Evolutionary conservation across 2,797 vertebrate species (phyloP).

Genomic region (Lepus townsendii): DNA sequence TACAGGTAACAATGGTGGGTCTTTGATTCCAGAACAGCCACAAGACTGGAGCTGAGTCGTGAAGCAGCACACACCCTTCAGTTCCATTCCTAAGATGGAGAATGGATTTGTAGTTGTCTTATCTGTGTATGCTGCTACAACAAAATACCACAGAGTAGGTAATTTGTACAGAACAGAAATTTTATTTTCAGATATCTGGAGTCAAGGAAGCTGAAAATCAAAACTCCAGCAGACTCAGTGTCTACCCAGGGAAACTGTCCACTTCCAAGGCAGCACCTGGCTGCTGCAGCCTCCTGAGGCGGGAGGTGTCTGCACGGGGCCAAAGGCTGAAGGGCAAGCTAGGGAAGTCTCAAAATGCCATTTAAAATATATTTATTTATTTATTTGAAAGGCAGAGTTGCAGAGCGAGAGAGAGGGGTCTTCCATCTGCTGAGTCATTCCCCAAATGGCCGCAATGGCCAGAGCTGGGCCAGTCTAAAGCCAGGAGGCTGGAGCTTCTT

Average conservation of each 20-base stretch:
- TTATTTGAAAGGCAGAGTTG: too few species aligned
- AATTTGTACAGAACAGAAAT: neutral
- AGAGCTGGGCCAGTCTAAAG: too few species aligned
- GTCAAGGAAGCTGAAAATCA: neutral
- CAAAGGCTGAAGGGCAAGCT: neutral
- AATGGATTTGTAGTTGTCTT: neutral
- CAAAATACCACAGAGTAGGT: neutral
- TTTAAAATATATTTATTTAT: too few species aligned
- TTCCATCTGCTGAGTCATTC: too few species aligned
- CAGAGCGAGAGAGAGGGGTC: too few species aligned
- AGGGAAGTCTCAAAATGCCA: neutral
- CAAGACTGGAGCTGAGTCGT: neutral
- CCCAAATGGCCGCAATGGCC: too few species aligned
- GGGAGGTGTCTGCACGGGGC: neutral
- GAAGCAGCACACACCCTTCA: neutral
- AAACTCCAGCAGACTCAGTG: neutral
- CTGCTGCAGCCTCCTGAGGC: neutral
- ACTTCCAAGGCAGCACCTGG: neutral
- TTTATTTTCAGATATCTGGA: neutral
- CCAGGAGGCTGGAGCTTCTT: too few species aligned
- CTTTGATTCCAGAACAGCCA: neutral
- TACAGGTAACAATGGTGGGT: neutral
- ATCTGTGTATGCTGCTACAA: neutral
- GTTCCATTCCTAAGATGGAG: neutral
- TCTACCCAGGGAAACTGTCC: neutral